These are phyloP conservation scores for Tinamus guttatus DNA, from an alignment of 2,113 vertebrate species.

Conservation along the genomic window DNA sequence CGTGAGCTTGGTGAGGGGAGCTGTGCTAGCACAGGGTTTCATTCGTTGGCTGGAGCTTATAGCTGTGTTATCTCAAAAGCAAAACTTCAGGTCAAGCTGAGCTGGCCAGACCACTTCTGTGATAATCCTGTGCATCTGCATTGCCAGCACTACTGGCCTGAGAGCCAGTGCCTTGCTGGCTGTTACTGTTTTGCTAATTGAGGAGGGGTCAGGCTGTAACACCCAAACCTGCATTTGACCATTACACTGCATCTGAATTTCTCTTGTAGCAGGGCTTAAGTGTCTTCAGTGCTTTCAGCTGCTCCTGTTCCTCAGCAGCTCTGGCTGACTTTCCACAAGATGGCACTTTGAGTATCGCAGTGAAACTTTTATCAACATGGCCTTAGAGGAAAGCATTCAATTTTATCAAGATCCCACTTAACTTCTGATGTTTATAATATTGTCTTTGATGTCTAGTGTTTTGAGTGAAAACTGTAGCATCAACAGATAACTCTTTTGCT, in stretches of 20 bases:
- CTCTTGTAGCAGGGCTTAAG: not conserved
- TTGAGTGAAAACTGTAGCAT: not conserved
- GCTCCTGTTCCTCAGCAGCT: not conserved
- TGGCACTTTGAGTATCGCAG: not conserved
- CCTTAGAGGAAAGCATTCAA: not conserved
- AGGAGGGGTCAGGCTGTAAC: not conserved
- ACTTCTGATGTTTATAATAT: not conserved
- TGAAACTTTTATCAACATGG: not conserved
- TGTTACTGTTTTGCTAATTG: not conserved
- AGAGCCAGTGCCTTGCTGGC: not conserved
- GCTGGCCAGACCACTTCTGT: not conserved
- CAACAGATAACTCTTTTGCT: not conserved
- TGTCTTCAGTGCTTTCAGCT: not conserved
- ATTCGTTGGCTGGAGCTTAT: not conserved
- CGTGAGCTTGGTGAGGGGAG: rapidly evolving
- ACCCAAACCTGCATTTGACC: not conserved
- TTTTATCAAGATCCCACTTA: not conserved
- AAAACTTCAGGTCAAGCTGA: not conserved
- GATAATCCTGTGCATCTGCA: not conserved
- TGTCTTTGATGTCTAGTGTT: not conserved
- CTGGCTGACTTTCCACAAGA: not conserved
- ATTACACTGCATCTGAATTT: not conserved
- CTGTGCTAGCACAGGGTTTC: not conserved
- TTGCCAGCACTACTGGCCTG: not conserved
- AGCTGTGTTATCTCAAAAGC: not conserved